Evolutionary conservation across 2,797 vertebrate species (phyloP).

Genomic region (Microctenopoma lineatum): DNA sequence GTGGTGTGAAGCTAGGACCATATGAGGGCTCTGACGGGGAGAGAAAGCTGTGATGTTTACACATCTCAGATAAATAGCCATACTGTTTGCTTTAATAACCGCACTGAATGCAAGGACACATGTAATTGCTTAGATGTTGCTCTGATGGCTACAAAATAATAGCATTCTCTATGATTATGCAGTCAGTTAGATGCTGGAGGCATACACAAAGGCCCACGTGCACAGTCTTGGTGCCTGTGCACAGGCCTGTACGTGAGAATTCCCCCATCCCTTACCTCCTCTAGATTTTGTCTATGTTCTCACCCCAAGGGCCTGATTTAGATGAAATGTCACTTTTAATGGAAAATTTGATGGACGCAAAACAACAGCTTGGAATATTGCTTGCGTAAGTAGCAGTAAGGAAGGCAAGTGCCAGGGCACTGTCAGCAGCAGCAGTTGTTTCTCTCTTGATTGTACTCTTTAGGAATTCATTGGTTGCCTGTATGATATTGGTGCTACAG

Average conservation of each 20-base stretch:
- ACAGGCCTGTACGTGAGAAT: slow-evolving; percentile 39
- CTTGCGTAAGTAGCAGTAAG: slow-evolving; percentile 70
- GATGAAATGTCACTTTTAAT: slow-evolving; percentile 93
- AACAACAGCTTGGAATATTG: slow-evolving; percentile 81
- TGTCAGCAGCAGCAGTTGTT: slow-evolving; percentile 65
- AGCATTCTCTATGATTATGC: slow-evolving; percentile 80
- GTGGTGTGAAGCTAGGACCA: slow-evolving; percentile 30
- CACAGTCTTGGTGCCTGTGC: slow-evolving; percentile 6
- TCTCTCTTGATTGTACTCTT: slow-evolving; percentile 77
- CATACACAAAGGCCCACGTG: slow-evolving; percentile 26
- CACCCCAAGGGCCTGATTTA: slow-evolving; percentile 88
- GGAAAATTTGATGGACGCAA: slow-evolving; percentile 87
- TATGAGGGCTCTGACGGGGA: slow-evolving; percentile 26
- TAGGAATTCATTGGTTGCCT: slow-evolving; percentile 78
- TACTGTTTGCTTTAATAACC: slow-evolving; percentile 81
- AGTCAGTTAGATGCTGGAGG: slow-evolving; percentile 62
- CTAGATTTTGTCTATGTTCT: slow-evolving; percentile 74
- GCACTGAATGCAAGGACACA: slow-evolving; percentile 80
- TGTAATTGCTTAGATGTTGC: slow-evolving; percentile 85
- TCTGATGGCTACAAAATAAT: slow-evolving; percentile 81
- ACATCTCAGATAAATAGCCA: slow-evolving; percentile 65
- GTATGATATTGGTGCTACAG: slow-evolving; percentile 78
- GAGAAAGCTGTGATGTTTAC: slow-evolving; percentile 64
- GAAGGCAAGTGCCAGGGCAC: slow-evolving; percentile 62
- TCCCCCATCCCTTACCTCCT: slow-evolving; percentile 70